Evolutionary conservation across 1,140 invertebrate genomes (phyloP).

Genomic region (Drosophila asahinai): DNA sequence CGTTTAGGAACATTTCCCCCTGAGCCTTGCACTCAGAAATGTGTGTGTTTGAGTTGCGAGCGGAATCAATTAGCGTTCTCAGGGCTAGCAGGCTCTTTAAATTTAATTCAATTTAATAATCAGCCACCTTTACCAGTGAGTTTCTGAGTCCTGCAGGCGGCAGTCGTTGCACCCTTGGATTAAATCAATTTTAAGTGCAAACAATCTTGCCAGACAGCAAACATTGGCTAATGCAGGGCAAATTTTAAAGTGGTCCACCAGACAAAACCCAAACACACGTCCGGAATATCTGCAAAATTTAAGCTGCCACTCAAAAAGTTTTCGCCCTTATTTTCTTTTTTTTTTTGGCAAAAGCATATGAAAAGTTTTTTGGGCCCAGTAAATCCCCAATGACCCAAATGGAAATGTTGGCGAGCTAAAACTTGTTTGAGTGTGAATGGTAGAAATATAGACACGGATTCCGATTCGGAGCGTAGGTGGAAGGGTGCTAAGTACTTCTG

Average conservation of each 20-base stretch:
- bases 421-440: conserved; percentile 22
- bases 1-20: conserved; percentile 33
- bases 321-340: neutral
- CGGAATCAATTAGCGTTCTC: conserved; percentile 31
- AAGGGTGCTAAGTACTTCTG: conserved; percentile 19
- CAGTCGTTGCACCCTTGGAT: neutral
- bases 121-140: neutral
- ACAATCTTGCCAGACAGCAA: conserved; percentile 13
- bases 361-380: conserved; percentile 25
- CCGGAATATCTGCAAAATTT: conserved; percentile 27
- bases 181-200: conserved; percentile 22
- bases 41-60: conserved; percentile 8
- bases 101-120: conserved; percentile 31
- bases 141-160: neutral
- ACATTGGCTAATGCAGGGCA: conserved; percentile 11
- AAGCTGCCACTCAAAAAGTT: conserved; percentile 31
- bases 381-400: conserved; percentile 45
- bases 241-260: conserved; percentile 11
- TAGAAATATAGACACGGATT: conserved; percentile 18
- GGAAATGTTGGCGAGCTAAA: conserved; percentile 26
- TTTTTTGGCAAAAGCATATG: conserved; percentile 29
- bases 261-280: conserved; percentile 2
- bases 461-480: neutral
- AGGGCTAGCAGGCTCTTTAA: neutral
- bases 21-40: conserved; percentile 22